Evolutionary conservation across 2,888 invertebrate genomes (phyloP).

Genomic region (Platycnemis pennipes): DNA sequence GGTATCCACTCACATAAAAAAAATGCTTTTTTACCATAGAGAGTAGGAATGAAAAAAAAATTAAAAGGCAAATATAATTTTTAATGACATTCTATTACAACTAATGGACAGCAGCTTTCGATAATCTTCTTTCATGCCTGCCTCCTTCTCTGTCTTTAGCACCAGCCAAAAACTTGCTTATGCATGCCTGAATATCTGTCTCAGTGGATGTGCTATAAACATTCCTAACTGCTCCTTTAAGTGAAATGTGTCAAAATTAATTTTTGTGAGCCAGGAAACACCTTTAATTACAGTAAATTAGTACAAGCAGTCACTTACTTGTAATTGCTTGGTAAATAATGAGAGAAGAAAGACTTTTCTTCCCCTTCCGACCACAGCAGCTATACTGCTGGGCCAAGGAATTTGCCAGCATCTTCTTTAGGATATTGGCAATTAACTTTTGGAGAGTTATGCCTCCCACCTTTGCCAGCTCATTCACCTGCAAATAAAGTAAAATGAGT

Average conservation of each 20-base stretch:
- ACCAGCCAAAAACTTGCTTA: not conserved
- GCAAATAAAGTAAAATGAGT: too few relatives aligned
- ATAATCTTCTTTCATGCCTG: not conserved
- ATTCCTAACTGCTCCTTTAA: not conserved
- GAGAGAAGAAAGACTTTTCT: too few relatives aligned
- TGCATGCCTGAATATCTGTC: not conserved
- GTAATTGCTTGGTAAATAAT: too few relatives aligned
- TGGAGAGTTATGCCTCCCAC: too few relatives aligned
- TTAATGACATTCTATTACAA: not conserved
- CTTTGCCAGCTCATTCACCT: too few relatives aligned
- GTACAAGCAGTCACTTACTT: too few relatives aligned
- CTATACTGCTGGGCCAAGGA: too few relatives aligned
- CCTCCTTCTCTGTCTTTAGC: not conserved
- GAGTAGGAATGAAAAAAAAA: not conserved
- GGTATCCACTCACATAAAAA: not conserved
- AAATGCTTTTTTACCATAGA: not conserved
- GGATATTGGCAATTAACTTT: too few relatives aligned
- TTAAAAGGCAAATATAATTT: not conserved
- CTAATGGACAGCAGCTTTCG: not conserved
- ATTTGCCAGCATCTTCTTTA: too few relatives aligned
- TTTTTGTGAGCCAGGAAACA: too few relatives aligned
- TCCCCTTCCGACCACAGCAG: too few relatives aligned
- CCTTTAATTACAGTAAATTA: too few relatives aligned
- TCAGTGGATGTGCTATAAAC: not conserved
- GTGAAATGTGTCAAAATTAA: not conserved